These are phyloP conservation scores for Anastatus disparis DNA, from an alignment of 1,140 invertebrate species.

Conservation along the genomic window DNA sequence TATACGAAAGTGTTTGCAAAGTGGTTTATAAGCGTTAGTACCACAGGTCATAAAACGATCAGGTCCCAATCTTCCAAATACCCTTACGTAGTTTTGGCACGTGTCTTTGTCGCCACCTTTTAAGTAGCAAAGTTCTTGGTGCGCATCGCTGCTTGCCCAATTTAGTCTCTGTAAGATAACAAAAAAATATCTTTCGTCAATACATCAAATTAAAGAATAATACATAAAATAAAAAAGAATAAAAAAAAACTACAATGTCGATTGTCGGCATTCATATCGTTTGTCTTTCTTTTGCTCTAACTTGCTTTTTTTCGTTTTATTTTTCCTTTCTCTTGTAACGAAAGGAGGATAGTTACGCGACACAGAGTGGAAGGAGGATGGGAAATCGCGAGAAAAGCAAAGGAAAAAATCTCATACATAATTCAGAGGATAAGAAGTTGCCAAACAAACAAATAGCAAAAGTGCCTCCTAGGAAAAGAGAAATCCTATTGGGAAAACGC, in stretches of 20 bases:
- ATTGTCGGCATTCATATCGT: too few species aligned
- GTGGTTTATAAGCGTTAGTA: slow-evolving; percentile 96
- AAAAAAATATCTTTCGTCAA: not conserved
- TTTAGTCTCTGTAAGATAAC: slow-evolving; percentile 76
- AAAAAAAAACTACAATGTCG: too few species aligned
- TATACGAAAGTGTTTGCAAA: slow-evolving; percentile 82
- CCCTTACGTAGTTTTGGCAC: slow-evolving; percentile 96
- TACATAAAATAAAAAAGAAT: too few species aligned
- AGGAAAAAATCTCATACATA: slow-evolving; percentile 22
- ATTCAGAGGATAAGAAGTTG: slow-evolving; percentile 27
- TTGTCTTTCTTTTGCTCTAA: not conserved
- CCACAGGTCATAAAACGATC: slow-evolving; percentile 90
- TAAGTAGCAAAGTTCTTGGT: slow-evolving; percentile 84
- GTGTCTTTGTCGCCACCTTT: slow-evolving; percentile 89
- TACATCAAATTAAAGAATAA: too few species aligned
- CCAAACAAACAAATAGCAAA: slow-evolving; percentile 30
- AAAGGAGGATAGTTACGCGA: too few species aligned
- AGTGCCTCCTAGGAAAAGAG: slow-evolving; percentile 25
- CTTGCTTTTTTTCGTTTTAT: not conserved
- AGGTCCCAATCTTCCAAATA: slow-evolving; percentile 78
- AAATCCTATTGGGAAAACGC: slow-evolving; percentile 10
- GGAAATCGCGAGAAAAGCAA: not conserved
- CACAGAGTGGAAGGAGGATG: not conserved
- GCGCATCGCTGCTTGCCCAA: slow-evolving; percentile 85
- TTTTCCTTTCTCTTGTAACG: not conserved